These are phyloP conservation scores for Punctoribates punctum DNA, from an alignment of 2,888 invertebrate genomes.

Conservation along the genomic window DNA sequence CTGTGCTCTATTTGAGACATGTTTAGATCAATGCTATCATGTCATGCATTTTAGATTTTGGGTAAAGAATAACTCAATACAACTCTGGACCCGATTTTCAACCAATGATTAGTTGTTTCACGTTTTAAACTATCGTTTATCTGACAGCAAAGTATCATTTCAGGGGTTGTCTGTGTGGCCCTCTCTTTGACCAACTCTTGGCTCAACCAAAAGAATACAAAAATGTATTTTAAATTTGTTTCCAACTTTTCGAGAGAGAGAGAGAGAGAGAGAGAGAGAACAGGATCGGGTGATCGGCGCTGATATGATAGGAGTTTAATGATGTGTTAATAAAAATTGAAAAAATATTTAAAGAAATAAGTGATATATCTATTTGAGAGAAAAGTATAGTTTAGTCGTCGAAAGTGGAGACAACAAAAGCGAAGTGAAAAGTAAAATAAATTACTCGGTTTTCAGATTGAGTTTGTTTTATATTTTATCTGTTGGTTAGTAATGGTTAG, in stretches of 20 bases:
- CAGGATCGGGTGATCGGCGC: background rate
- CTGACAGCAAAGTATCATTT: conserved; percentile 38
- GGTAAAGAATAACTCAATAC: conserved; percentile 7
- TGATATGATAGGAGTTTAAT: conserved; percentile 31
- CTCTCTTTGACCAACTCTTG: background rate
- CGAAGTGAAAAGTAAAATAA: conserved; percentile 1
- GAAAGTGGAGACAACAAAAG: conserved; percentile 18
- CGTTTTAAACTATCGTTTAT: conserved; percentile 30
- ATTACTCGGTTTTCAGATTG: conserved; percentile 24
- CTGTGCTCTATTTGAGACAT: conserved; percentile 20
- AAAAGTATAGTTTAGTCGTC: conserved; percentile 11
- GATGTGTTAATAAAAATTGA: conserved; percentile 39
- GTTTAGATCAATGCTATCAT: conserved; percentile 1
- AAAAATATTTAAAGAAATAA: conserved; percentile 35
- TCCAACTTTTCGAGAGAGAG: background rate
- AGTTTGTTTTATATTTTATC: conserved; percentile 31
- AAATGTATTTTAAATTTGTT: background rate
- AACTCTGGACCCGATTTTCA: background rate
- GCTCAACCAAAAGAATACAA: background rate
- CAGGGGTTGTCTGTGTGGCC: conserved; percentile 29
- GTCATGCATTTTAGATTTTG: conserved; percentile 25
- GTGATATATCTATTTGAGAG: conserved; percentile 33
- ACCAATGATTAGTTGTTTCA: conserved; percentile 28
- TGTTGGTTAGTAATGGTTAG: conserved; percentile 21
- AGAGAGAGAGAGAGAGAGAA: background rate